These are phyloP conservation scores for Troides helena DNA, from an alignment of 2,888 invertebrate species.

Conservation along the genomic window DNA sequence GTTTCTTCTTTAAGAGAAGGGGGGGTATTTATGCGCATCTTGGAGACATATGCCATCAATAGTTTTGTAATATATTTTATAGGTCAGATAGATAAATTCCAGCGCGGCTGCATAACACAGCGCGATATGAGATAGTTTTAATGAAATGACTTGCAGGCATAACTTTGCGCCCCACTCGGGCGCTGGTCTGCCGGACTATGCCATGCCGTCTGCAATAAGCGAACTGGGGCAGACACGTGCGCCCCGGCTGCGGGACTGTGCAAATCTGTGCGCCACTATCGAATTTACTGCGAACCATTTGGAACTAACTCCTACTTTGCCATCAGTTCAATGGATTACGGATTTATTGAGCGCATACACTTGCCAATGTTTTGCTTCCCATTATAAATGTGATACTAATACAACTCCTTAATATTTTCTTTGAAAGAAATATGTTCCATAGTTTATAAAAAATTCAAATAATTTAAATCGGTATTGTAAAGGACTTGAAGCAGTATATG, in stretches of 20 bases:
- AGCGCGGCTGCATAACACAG: neutral
- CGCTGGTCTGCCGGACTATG: conserved; percentile 14
- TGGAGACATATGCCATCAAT: too few species aligned
- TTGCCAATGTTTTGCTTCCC: too few species aligned
- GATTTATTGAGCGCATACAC: too few species aligned
- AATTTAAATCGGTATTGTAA: too few species aligned
- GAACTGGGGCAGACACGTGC: conserved; percentile 25
- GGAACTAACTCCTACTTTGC: conserved; percentile 9
- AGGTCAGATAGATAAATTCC: too few species aligned
- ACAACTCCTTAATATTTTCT: too few species aligned
- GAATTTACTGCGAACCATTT: conserved; percentile 18
- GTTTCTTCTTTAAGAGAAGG: too few species aligned
- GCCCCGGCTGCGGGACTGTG: conserved; percentile 7
- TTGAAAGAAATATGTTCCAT: too few species aligned
- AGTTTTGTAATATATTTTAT: neutral
- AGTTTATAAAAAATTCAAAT: too few species aligned
- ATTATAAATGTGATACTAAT: too few species aligned
- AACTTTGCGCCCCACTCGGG: conserved; percentile 14
- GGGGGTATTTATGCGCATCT: too few species aligned
- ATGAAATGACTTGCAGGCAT: conserved; percentile 9
- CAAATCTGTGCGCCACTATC: conserved; percentile 14
- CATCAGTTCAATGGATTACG: conserved; percentile 4
- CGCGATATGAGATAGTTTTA: conserved; percentile 10
- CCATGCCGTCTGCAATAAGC: conserved; percentile 13
- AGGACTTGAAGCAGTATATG: too few species aligned